Evolutionary conservation across 2,888 invertebrate species (phyloP), one percentile per base, ranked within the genome.

Genomic region (Hirtodrosophila cameraria): DNA sequence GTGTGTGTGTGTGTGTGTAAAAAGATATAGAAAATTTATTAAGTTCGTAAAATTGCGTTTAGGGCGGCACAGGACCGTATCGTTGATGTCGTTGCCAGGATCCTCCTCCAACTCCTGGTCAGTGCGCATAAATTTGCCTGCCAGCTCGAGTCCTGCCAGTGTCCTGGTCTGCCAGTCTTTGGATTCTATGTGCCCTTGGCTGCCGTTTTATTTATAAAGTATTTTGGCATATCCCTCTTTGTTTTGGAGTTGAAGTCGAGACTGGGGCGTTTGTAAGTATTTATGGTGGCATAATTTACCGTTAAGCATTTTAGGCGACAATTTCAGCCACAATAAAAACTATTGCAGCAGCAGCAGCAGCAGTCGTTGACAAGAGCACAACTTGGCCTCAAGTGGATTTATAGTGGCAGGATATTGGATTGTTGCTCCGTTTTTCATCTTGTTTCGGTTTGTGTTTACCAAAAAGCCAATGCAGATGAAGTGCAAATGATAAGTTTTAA

Each of bases 11-110:
- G 53, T 67, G 39, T 63, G 58, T 69, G 36, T 68, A 39, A 63
- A 82, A 82, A 82, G 82, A 82, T 85, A 82, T 85, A 82, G 83
- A 68, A 77, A 82, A 82, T 82, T 82, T 82, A 82, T 85, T 83
- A 85, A 85, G 85, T 82, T 71, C 80, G 78, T 75, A 77, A 82
- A 84, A 85, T 82, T 82, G 63, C 55, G 67, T 55, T 66, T 65
- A 35, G 45, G 42, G 35, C 30, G 41, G 54, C 18, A 20, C 36
- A 30, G 38, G 42, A 23, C 3, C 18, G 31, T 35, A n/a, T 43
- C 43, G 52, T 46, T 57, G 38, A 45, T n/a, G n/a, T n/a, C n/a
- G 46, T 41, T 41, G 53, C 28, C 50, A 48, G 53, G 39, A 50
- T 35, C 11, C 45, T 16, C 38, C 20, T 18, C n/a, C 27, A 2